Evolutionary conservation across 1,140 invertebrate species (phyloP), one percentile per base, ranked within the genome.

Genomic region (Calosoma granatense): DNA sequence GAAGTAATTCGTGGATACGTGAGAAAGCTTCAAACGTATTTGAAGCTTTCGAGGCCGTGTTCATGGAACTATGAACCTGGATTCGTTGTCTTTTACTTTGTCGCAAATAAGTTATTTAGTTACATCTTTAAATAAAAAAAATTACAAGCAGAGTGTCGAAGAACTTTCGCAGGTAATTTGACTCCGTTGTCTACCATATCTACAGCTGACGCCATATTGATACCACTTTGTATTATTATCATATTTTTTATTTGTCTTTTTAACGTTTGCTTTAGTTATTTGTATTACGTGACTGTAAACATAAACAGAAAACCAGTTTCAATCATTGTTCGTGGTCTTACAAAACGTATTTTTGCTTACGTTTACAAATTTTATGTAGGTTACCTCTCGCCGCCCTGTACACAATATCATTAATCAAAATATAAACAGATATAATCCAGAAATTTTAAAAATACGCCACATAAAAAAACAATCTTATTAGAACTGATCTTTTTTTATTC

Each of bases 11-110:
- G 78, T 79, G 79, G 75, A 78, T 78, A 79, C 77, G 76, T 74
- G 79, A 82, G 82, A 83, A 86, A 86, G 85, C 86, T 87, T 87
- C 85, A 87, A 87, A 83, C 77, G 73, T 78, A 78, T 85, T 87
- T 87, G 85, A 87, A 86, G 82, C 82, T 83, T 83, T 83, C 81
- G 79, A 81, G 76, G 80, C 80, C 76, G 80, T 77, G 78, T 88
- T 88, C 84, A 92, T 91, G 86, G 89, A 94, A 94, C 87, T 92
- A 95, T 96, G 92, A 94, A 94, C 89, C 89, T 94, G 83, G 91
- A 94, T 83, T 88, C 92, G 84, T 86, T 92, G 84, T 92, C 89
- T 83, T 92, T 93, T 88, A 90, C 91, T 82, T 87, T 94, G 85
- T 90, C 90, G 83, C 90, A 95, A 87, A 95, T 96, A 80, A 89